These are phyloP conservation scores for Platichthys flesus DNA, from an alignment of 2,113 vertebrate genomes.

Conservation along the genomic window DNA sequence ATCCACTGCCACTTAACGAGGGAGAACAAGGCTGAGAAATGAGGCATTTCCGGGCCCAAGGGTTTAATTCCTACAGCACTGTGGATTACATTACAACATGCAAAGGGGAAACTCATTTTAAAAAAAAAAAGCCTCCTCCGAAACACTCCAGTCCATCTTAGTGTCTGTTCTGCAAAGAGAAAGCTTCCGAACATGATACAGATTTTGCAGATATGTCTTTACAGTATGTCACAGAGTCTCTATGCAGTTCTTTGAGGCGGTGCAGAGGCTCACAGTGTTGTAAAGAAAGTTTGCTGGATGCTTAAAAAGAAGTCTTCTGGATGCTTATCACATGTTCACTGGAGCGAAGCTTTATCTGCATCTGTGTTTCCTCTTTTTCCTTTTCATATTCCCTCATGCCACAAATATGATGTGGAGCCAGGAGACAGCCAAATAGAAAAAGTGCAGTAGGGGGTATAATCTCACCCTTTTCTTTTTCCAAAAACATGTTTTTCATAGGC, in stretches of 20 bases:
- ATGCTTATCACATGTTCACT: neutral
- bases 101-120: constrained; percentile 36
- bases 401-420: constrained; percentile 22
- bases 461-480: constrained; percentile 16
- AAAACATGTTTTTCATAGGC: constrained; percentile 32
- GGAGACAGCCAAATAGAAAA: neutral
- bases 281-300: no score
- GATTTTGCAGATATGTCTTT: constrained; percentile 22
- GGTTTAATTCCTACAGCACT: constrained; percentile 68
- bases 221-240: constrained; percentile 8
- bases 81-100: constrained; percentile 68
- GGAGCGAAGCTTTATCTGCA: neutral
- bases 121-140: neutral
- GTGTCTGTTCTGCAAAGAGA: constrained; percentile 29
- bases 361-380: constrained; percentile 11
- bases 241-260: constrained; percentile 1
- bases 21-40: constrained; percentile 71
- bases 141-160: constrained; percentile 24
- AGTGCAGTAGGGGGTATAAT: neutral
- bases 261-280: neutral
- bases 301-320: neutral
- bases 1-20: constrained; percentile 72
- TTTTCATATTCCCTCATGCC: constrained; percentile 10
- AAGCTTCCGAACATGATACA: constrained; percentile 10
- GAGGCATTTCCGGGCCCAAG: constrained; percentile 73